Evolutionary conservation across 2,797 vertebrate genomes (phyloP), one percentile per base, ranked within the genome.

Genomic region (Adelosebastes latens): DNA sequence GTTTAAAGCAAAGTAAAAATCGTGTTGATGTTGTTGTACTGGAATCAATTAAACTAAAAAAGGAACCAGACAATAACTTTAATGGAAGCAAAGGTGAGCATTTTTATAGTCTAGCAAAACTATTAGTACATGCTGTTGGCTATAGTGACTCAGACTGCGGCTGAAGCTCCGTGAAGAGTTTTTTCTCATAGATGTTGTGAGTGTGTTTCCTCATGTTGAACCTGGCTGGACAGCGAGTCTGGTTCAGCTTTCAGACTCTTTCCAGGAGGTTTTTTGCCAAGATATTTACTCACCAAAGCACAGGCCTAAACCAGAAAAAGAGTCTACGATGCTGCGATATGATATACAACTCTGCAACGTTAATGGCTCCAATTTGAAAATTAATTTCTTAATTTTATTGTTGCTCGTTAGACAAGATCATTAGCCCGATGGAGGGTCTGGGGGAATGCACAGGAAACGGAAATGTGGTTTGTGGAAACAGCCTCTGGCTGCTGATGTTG

Each of bases 151-250:
- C 82, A 78, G 27, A 20, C 63, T 29, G 66, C 6, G 70, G 56
- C n/a, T 55, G 13, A 42, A 71, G 65, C 62, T 69, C 34, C 24
- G 10, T 53, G 46, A 32, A 60, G 6, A 46, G 31, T 63, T 64
- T n/a, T 61, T 53, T 64, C 59, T 66, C 70, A 31, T 32, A 24
- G 42, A 79, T 73, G 52, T 78, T 53, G n/a, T 29, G 42, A 55
- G 68, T 49, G 34, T 31, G 61, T 80, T 81, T 85, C 72, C 60
- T 85, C 49, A 10, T 25, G 32, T 69, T 84, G 42, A 70, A 81
- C 75, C 66, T 85, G 85, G 78, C 74, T 56, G 58, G 5, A 75
- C 66, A 66, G 49, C 42, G 18, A 18, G 49, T 71, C 66, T 63
- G 65, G 16, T 49, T 79, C 63, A 49, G 49, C 63, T 29, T 77